A percentile compares a stretch with the other conserved stretches of the same genome.
Evolutionary conservation across 2,797 vertebrate species (phyloP).

Genomic region (Acanthurus tractus): DNA sequence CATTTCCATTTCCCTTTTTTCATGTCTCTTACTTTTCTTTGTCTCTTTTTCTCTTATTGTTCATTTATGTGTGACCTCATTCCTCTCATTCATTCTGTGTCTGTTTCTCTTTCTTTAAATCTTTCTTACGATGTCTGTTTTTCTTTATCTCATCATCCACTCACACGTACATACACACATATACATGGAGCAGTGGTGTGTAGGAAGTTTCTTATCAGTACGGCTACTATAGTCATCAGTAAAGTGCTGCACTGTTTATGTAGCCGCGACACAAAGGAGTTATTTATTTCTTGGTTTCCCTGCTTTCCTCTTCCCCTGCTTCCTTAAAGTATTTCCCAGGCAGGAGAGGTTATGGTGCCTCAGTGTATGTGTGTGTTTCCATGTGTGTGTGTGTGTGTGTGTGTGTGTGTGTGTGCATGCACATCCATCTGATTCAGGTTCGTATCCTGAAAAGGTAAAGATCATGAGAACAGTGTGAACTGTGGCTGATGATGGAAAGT

Average conservation of each 20-base stretch:
- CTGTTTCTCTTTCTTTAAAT: conserved; percentile 29
- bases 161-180: conserved; percentile 11
- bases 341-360: conserved; percentile 57
- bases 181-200: conserved; percentile 23
- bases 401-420: conserved; percentile 10
- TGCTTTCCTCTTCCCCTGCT: conserved; percentile 72
- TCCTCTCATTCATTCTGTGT: conserved; percentile 4
- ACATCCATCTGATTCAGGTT: conserved; percentile 62
- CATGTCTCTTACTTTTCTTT: background rate
- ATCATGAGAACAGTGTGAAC: conserved; percentile 73
- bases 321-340: conserved; percentile 81
- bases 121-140: conserved; percentile 18
- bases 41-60: conserved; percentile 9
- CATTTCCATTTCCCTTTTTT: conserved; percentile 16
- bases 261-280: conserved; percentile 78
- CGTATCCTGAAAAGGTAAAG: conserved; percentile 67
- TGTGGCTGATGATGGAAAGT: conserved; percentile 21
- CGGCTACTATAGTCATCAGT: conserved; percentile 63
- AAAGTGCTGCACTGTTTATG: conserved; percentile 79
- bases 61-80: conserved; percentile 13
- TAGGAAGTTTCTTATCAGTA: conserved; percentile 76
- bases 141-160: conserved; percentile 10
- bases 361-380: conserved; percentile 40
- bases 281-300: conserved; percentile 85
- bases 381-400: conserved; percentile 28